Evolutionary conservation across 2,113 vertebrate genomes (phyloP), one percentile per base, ranked within the genome.

Genomic region (Lamprotornis superbus): DNA sequence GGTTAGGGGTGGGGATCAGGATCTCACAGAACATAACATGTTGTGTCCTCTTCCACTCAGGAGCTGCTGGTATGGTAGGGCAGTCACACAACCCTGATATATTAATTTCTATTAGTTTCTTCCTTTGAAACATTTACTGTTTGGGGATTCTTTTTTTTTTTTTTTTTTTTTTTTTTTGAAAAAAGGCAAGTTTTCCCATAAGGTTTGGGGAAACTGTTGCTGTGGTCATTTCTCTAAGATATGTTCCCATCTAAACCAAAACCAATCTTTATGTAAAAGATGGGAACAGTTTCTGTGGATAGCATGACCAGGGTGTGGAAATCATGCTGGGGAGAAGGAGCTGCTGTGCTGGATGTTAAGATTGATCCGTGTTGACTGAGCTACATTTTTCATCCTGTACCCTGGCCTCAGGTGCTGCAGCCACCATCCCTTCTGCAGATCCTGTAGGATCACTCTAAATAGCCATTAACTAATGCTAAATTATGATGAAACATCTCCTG

Each of bases 391-490:
- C 44, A 9, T 68, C 20, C 40, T 83, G 46, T 27, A 8, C 14
- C 56, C 69, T 33, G 24, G 76, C 65, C 64, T 92, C 30, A 56
- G 78, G 95, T 86, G 89, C 95, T 60, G 55, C 40, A 76, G 85
- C 74, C 84, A 86, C 56, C 94, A 90, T 61, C 71, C 33, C 75
- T 88, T 70, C 76, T 75, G 27, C 61, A 95, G 95, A 59, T 95
- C 91, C 96, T 96, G 91, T 94, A 95, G 91, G 79, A 94, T 91
- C 70, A 63, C 87, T 96, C 94, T 91, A 96, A 97, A 91, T 92
- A 95, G 90, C 78, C 83, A 79, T 97, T 97, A 97, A 96, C 87
- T 90, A 90, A 94, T 37, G 94, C 73, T 96, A 93, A 97, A 95
- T 97, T 71, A 92, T 95, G 94, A 82, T 87, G 94, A 90, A 89